These are phyloP conservation scores for Cuniculus paca DNA, from an alignment of 2,797 vertebrate genomes.

Conservation along the genomic window DNA sequence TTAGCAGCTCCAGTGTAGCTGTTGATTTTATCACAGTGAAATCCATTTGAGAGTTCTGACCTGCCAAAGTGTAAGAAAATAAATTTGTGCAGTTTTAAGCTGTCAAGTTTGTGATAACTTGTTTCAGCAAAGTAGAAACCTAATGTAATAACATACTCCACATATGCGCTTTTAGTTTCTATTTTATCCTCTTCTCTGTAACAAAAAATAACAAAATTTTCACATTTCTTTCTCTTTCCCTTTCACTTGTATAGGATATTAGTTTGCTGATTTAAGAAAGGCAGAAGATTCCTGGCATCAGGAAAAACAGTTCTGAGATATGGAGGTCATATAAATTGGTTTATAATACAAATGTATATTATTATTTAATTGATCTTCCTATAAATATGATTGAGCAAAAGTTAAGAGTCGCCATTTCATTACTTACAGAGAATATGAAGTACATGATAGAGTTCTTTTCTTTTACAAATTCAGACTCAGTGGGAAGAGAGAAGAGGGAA, in stretches of 20 bases:
- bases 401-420: neutral
- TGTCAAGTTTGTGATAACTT: neutral
- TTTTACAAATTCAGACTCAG: neutral
- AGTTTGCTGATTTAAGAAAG: neutral
- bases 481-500: neutral
- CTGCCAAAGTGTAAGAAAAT: neutral
- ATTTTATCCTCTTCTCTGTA: neutral
- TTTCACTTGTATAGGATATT: neutral
- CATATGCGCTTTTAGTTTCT: neutral
- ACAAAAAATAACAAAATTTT: neutral
- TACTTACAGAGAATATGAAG: neutral
- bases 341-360: neutral
- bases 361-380: neutral
- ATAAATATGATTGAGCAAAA: neutral
- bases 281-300: neutral
- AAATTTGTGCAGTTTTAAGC: neutral
- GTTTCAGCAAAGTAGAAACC: neutral
- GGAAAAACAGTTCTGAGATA: neutral
- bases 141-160: neutral
- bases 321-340: neutral
- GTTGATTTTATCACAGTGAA: neutral
- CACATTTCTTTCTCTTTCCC: fast-evolving
- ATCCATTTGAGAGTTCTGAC: neutral
- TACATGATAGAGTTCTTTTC: neutral
- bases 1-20: neutral